Evolutionary conservation across 2,888 invertebrate species (phyloP).

Genomic region (Horisme vitalbata): DNA sequence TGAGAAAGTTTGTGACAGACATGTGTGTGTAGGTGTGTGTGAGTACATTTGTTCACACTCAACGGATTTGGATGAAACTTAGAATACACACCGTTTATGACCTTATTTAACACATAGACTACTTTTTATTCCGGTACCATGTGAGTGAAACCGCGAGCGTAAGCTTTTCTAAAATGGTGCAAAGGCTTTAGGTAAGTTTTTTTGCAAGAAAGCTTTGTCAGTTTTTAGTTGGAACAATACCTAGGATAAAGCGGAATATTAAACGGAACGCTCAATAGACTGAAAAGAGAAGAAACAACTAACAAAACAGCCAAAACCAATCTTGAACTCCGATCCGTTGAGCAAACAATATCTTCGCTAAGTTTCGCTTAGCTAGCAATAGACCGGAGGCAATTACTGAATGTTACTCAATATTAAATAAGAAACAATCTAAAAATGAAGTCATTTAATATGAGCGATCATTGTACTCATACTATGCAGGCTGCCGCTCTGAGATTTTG

Average conservation of each 20-base stretch:
- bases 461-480: slow-evolving; percentile 44
- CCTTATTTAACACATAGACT: too few species aligned
- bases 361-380: slow-evolving; percentile 34
- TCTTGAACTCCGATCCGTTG: slow-evolving; percentile 5
- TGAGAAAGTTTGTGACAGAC: too few species aligned
- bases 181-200: too few species aligned
- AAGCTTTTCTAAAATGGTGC: too few species aligned
- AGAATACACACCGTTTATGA: too few species aligned
- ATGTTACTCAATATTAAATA: slow-evolving; percentile 56
- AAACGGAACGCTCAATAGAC: neutral
- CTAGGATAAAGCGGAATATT: neutral
- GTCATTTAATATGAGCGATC: slow-evolving; percentile 66
- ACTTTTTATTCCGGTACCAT: too few species aligned
- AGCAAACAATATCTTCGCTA: slow-evolving; percentile 11
- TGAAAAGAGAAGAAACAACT: slow-evolving; percentile 6
- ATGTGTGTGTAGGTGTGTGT: too few species aligned
- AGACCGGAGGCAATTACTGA: slow-evolving; percentile 52
- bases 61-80: too few species aligned
- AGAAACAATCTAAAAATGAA: slow-evolving; percentile 61
- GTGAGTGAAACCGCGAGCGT: too few species aligned
- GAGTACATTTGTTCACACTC: too few species aligned
- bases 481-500: slow-evolving; percentile 68
- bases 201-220: neutral
- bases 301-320: slow-evolving; percentile 10
- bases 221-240: neutral